Percentiles rank a stretch among this genome's conserved stretches.
These are phyloP conservation scores for Strigamia transsilvanica DNA, from an alignment of 2,888 invertebrate genomes.

Conservation along the genomic window DNA sequence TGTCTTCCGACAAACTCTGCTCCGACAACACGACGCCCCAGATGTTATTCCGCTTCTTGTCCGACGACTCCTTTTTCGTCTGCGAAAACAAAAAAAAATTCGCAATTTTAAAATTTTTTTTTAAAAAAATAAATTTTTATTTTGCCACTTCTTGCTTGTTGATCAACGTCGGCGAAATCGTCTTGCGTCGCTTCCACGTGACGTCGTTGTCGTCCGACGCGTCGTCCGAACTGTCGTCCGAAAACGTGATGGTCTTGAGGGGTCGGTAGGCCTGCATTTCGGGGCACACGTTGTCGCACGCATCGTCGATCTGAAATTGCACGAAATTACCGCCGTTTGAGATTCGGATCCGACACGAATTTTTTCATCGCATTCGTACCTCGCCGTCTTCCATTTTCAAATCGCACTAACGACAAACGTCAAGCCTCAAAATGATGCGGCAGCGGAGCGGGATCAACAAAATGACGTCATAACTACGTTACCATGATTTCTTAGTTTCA, in stretches of 20 bases:
- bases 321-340: not conserved
- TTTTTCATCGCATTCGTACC: not conserved
- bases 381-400: not conserved
- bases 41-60: not conserved
- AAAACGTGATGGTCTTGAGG: not conserved
- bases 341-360: not conserved
- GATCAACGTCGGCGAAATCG: too few relatives aligned
- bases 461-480: too few relatives aligned
- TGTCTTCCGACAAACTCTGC: constrained; percentile 37
- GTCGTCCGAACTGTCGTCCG: not conserved
- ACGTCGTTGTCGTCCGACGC: not conserved
- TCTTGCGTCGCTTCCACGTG: not conserved
- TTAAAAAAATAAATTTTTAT: too few relatives aligned
- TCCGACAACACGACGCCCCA: constrained; percentile 23
- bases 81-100: not conserved
- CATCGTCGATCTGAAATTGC: not conserved
- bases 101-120: too few relatives aligned
- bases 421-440: too few relatives aligned
- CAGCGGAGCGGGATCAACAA: too few relatives aligned
- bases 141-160: too few relatives aligned
- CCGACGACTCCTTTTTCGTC: not conserved
- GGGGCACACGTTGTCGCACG: not conserved
- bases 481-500: too few relatives aligned
- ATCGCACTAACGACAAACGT: too few relatives aligned
- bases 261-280: not conserved